Evolutionary conservation across 2,113 vertebrate species (phyloP).

Genomic region (Nymphicus hollandicus): DNA sequence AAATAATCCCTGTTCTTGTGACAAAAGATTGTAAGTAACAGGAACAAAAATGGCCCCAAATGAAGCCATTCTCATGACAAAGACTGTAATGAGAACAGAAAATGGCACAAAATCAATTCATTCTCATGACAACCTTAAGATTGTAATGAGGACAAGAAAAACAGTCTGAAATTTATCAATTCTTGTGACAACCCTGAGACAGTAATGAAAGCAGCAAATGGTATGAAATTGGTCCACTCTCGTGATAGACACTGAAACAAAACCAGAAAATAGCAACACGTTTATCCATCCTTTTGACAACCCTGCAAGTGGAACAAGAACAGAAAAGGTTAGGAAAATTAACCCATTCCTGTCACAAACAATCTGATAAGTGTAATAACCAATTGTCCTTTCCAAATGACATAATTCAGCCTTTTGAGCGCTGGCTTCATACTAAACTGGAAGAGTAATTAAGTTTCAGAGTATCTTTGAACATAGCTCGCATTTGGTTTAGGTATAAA

Average conservation of each 20-base stretch:
- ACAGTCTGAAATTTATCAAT: conserved; percentile 81
- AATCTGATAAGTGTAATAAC: conserved; percentile 47
- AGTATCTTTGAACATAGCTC: conserved; percentile 3
- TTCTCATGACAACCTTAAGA: conserved; percentile 78
- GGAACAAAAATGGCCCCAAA: conserved; percentile 68
- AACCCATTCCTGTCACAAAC: conserved; percentile 71
- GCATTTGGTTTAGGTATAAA: conserved; percentile 1
- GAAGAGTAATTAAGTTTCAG: conserved; percentile 56
- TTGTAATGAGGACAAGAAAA: conserved; percentile 81
- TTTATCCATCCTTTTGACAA: conserved; percentile 66
- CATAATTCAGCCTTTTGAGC: not conserved
- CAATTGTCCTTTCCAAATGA: conserved; percentile 43
- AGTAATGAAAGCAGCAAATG: conserved; percentile 73
- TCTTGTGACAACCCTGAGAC: conserved; percentile 79
- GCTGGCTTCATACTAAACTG: not conserved
- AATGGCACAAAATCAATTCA: conserved; percentile 76
- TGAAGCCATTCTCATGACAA: conserved; percentile 76
- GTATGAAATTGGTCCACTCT: conserved; percentile 73
- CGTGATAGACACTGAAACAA: conserved; percentile 67
- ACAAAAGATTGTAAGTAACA: conserved; percentile 56
- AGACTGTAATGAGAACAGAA: conserved; percentile 74
- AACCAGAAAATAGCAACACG: conserved; percentile 65
- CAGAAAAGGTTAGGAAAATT: conserved; percentile 70
- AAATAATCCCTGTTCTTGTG: conserved; percentile 61
- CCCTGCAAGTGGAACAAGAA: conserved; percentile 51